These are phyloP conservation scores for Paelopatides confundens DNA, from an alignment of 53 echinoderm and acorn worm species.

Conservation along the genomic window DNA sequence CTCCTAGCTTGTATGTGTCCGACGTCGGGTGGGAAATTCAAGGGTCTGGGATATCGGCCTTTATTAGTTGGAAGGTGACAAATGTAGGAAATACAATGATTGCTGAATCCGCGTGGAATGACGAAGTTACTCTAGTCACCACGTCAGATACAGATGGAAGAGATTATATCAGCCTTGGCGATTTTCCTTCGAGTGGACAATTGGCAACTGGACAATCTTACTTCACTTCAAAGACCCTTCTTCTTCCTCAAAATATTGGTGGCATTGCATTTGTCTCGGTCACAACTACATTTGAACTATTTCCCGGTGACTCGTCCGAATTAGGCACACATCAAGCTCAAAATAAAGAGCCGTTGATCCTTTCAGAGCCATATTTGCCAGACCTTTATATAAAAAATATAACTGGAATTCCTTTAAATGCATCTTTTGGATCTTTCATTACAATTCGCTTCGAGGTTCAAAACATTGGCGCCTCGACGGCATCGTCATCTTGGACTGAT, in stretches of 20 bases:
- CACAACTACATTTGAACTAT: background rate
- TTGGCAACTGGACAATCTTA: conserved; percentile 34
- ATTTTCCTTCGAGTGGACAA: conserved; percentile 3
- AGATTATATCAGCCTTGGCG: background rate
- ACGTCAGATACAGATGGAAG: background rate
- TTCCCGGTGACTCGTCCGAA: background rate
- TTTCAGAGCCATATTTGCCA: background rate
- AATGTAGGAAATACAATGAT: conserved; percentile 45
- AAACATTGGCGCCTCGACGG: conserved; percentile 17
- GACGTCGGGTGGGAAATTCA: background rate
- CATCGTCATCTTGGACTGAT: conserved; percentile 40
- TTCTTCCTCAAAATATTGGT: background rate
- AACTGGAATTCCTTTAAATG: background rate
- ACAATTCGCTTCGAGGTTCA: background rate
- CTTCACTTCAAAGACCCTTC: background rate
- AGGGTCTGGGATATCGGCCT: background rate
- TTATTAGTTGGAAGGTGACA: conserved; percentile 33
- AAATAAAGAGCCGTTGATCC: background rate
- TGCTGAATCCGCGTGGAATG: conserved; percentile 17
- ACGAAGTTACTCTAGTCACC: background rate
- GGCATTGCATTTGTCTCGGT: background rate
- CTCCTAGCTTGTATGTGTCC: conserved; percentile 4
- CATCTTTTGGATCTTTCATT: conserved; percentile 3
- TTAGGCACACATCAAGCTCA: background rate
- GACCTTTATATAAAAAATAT: background rate